A percentile compares a stretch with the other conserved stretches of the same genome.
Evolutionary conservation across 2,113 vertebrate species (phyloP).

Genomic region (Nothocercus nigrocapillus): DNA sequence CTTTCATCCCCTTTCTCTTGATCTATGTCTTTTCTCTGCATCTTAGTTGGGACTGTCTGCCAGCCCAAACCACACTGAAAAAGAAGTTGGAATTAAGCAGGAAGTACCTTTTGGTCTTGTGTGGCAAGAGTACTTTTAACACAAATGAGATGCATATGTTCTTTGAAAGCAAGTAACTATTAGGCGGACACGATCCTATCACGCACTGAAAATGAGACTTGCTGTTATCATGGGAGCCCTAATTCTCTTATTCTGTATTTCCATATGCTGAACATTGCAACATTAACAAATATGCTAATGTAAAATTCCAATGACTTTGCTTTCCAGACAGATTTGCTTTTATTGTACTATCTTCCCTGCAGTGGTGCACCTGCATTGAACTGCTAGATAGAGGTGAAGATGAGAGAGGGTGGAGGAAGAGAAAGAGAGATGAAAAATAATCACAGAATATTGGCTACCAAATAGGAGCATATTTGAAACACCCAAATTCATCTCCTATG

Average conservation of each 20-base stretch:
- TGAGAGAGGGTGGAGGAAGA: background rate
- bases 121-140: background rate
- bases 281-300: background rate
- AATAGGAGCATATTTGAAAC: background rate
- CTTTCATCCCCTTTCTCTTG: background rate
- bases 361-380: background rate
- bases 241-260: background rate
- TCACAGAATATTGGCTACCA: background rate
- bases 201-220: background rate
- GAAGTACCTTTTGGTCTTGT: background rate
- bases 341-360: background rate
- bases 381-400: accelerated
- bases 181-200: background rate
- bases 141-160: background rate
- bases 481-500: background rate
- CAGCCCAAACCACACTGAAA: background rate
- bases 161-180: background rate
- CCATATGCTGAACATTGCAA: background rate
- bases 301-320: background rate
- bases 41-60: background rate
- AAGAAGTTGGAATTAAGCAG: background rate
- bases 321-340: background rate
- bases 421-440: background rate
- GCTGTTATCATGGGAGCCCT: background rate
- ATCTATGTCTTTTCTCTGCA: background rate